Evolutionary conservation across 1,140 invertebrate genomes (phyloP), one percentile per base, ranked within the genome.

Genomic region (Diachasmimorpha longicaudata): DNA sequence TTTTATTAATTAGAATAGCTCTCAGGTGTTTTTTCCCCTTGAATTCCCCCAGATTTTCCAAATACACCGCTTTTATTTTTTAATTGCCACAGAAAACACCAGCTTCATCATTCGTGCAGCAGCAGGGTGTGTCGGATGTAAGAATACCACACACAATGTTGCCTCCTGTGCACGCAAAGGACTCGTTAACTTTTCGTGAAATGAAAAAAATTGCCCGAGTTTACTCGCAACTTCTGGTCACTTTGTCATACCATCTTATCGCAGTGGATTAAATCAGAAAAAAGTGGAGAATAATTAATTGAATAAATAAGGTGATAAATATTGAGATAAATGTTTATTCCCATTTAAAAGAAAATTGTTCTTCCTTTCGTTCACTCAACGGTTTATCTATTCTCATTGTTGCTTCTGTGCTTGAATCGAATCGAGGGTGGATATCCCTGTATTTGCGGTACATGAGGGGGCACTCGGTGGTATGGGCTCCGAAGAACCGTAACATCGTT

Each of bases 401-500:
- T 52, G 48, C n/a, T 14, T 52, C n/a, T 9, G 13, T n/a, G 16
- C 14, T 52, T n/a, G n/a, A 52, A 19, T 11, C 31, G n/a, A 52
- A 19, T 23, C 63, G 36, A 66, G 63, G 19, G 19, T 19, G 23
- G 23, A 66, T 66, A 66, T 66, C 11, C 23, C 36, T n/a, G 72
- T 72, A 76, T 79, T 77, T 77, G 75, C 78, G 48, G 52, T 78
- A 11, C 76, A 58, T 78, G 80, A 78, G 74, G 75, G 69, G 76
- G 44, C 46, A 55, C 31, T 52, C 42, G 75, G 76, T 75, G 78
- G 44, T 46, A 46, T 46, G 13, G 48, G 6, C 79, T 66, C 63
- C 77, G 76, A 77, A 74, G 79, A 79, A 79, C 72, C 79, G 74
- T 67, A 79, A 75, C 76, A 85, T 82, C 86, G 86, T 88, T 88